Conservation (phyloP, 2,888 invertebrate species). For the Dolichomitus sp. region DNA sequence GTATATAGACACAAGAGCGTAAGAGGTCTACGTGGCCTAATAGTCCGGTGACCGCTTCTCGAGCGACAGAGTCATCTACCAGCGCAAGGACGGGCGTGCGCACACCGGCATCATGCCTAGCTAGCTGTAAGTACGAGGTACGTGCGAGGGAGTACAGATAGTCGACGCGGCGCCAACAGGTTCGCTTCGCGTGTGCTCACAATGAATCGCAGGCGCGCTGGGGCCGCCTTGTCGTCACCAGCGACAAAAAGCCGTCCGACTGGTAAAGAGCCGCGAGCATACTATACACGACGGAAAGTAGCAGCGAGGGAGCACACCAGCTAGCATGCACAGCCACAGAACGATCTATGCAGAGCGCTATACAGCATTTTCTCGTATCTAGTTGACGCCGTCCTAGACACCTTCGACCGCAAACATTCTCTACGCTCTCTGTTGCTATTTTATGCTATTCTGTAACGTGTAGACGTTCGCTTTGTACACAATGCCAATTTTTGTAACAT, state of each 20-base stretch:
- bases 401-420: conserved; percentile 37
- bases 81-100: conserved; percentile 56
- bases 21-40: conserved; percentile 44
- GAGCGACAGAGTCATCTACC: conserved; percentile 40
- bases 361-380: conserved; percentile 26
- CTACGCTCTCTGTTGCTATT: not conserved
- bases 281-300: conserved; percentile 53
- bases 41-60: conserved; percentile 49
- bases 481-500: not conserved
- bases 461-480: not conserved
- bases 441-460: not conserved
- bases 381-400: conserved; percentile 67
- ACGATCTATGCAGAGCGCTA: conserved; percentile 42
- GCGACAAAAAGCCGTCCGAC: conserved; percentile 76
- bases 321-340: conserved; percentile 45
- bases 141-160: conserved; percentile 53
- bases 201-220: conserved; percentile 72
- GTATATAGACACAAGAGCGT: conserved; percentile 31
- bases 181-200: conserved; percentile 72
- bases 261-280: conserved; percentile 68
- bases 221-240: conserved; percentile 61
- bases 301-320: conserved; percentile 15
- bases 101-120: conserved; percentile 24
- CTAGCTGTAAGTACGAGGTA: conserved; percentile 53
- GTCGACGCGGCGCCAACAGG: conserved; percentile 73